phyloP scores from a whole-genome alignment of 1,140 invertebrate species.

The Neodiprion fabricii region DNA sequence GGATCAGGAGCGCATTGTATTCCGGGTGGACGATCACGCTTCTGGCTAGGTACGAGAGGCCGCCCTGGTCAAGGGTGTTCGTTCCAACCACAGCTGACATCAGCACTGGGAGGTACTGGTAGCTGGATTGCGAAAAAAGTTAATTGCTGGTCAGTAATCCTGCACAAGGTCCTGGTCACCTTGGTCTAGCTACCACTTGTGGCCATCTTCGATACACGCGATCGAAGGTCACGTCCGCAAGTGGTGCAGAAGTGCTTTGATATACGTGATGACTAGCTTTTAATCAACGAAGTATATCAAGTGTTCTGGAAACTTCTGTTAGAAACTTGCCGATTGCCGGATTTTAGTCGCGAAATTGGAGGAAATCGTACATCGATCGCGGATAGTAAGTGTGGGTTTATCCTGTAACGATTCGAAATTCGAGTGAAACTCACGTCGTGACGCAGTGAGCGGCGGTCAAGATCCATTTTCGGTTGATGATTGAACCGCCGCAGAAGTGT shows the following conservation, averaged over 20 bases:
- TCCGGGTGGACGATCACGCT: slow-evolving; percentile 58
- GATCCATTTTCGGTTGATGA: slow-evolving; percentile 60
- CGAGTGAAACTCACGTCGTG: slow-evolving; percentile 31
- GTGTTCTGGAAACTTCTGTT: too few relatives aligned
- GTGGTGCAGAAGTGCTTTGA: too few relatives aligned
- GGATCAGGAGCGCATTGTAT: slow-evolving; percentile 53
- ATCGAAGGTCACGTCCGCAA: too few relatives aligned
- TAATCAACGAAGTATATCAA: too few relatives aligned
- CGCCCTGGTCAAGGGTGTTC: slow-evolving; percentile 58
- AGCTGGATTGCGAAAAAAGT: background rate
- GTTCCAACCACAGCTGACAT: slow-evolving; percentile 61
- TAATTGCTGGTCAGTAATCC: background rate
- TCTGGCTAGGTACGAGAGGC: slow-evolving; percentile 54
- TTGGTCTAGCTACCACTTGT: too few relatives aligned
- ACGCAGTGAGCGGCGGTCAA: slow-evolving; percentile 68
- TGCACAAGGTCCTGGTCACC: too few relatives aligned
- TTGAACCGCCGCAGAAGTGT: slow-evolving; percentile 66
- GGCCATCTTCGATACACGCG: too few relatives aligned
- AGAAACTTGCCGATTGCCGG: too few relatives aligned
- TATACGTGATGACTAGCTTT: too few relatives aligned
- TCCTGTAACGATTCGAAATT: background rate
- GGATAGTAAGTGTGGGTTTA: background rate
- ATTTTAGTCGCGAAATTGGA: background rate
- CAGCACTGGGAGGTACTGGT: slow-evolving; percentile 19
- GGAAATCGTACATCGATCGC: background rate